Conservation (phyloP, 2,797 vertebrate species). For the Distichodus sexfasciatus region DNA sequence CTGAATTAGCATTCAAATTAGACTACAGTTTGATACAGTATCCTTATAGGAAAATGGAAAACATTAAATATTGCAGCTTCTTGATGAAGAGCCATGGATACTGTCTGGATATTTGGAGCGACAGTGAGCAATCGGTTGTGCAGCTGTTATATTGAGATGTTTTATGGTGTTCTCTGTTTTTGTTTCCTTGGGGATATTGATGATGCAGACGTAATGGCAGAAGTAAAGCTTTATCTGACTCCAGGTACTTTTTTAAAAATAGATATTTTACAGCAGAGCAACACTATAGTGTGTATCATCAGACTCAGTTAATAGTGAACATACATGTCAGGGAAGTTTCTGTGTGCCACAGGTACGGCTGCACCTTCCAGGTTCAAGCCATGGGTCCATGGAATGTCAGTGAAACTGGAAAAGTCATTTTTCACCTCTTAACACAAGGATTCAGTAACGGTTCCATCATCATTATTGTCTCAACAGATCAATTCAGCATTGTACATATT, state of each 20-base stretch:
- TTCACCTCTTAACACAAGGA: conserved; percentile 44
- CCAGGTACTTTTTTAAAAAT: not conserved
- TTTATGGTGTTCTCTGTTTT: not conserved
- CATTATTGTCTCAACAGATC: conserved; percentile 44
- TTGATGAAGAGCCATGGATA: no score
- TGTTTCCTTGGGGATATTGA: not conserved
- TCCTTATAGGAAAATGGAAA: no score
- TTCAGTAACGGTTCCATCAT: conserved; percentile 45
- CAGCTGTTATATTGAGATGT: not conserved
- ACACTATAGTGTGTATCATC: not conserved
- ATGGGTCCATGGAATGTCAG: conserved; percentile 2
- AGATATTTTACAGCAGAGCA: not conserved
- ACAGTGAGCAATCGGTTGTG: no score
- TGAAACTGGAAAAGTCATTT: conserved; percentile 37
- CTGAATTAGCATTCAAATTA: no score
- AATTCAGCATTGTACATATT: conserved; percentile 56
- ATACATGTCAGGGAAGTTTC: not conserved
- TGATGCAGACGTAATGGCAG: not conserved
- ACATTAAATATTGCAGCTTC: no score
- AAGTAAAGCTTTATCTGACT: not conserved
- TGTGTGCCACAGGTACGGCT: conserved; percentile 56
- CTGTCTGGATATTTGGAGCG: not conserved
- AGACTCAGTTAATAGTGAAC: not conserved
- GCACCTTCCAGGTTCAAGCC: conserved; percentile 64
- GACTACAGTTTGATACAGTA: no score